phyloP scores from a whole-genome alignment of 2,113 vertebrate genomes.

The Oryzias melastigma region DNA sequence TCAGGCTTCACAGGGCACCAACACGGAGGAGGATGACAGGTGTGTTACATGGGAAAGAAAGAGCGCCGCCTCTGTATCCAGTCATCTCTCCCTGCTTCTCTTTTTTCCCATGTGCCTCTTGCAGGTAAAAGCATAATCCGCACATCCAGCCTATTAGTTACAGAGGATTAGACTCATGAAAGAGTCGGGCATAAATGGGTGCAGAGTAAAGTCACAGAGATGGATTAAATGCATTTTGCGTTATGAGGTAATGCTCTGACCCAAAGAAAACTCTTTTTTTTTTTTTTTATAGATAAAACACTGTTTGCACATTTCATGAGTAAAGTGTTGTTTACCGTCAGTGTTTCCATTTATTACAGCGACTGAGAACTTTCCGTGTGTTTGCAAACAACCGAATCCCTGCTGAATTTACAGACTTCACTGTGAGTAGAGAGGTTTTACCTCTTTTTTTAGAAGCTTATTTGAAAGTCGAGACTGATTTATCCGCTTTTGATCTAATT shows the following conservation, averaged over 20 bases:
- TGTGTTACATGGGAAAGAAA: slow-evolving; percentile 9
- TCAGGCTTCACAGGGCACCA: slow-evolving; percentile 10
- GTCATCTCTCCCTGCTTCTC: slow-evolving; percentile 34
- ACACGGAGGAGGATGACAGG: too few species aligned
- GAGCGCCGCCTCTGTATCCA: slow-evolving; percentile 40
- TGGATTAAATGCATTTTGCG: slow-evolving; percentile 46
- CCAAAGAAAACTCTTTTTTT: slow-evolving; percentile 13
- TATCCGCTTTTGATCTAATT: slow-evolving; percentile 69
- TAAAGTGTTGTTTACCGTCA: too few species aligned
- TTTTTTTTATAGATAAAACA: too few species aligned
- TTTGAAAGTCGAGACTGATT: slow-evolving; percentile 61
- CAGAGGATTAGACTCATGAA: slow-evolving; percentile 63
- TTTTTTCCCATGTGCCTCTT: slow-evolving; percentile 42
- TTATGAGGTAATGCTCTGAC: slow-evolving; percentile 42
- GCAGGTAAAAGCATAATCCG: slow-evolving; percentile 62
- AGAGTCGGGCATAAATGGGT: slow-evolving; percentile 45
- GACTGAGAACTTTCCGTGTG: background rate
- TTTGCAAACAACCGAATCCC: slow-evolving; percentile 19
- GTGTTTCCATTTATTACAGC: background rate
- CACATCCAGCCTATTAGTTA: slow-evolving; percentile 61
- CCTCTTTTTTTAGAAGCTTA: slow-evolving; percentile 49
- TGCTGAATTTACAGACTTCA: slow-evolving; percentile 20
- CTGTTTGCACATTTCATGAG: too few species aligned
- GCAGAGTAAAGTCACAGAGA: slow-evolving; percentile 43
- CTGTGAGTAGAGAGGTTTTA: slow-evolving; percentile 43